Evolutionary conservation across 2,888 invertebrate genomes (phyloP).

Genomic region (Amiota minor): DNA sequence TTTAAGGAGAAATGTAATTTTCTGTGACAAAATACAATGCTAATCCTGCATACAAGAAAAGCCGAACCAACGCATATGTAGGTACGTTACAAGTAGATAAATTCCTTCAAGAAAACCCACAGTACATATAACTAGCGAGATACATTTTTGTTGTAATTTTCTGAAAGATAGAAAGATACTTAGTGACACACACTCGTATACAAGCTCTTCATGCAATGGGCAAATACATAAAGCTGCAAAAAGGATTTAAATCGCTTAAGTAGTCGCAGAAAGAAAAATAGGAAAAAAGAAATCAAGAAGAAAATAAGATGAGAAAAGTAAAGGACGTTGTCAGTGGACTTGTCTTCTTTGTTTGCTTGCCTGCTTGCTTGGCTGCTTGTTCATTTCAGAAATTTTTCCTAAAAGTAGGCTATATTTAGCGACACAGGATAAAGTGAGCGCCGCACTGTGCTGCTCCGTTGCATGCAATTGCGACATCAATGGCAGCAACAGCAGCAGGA

Average conservation of each 20-base stretch:
- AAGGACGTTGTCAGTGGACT: conserved; percentile 10
- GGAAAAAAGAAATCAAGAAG: neutral
- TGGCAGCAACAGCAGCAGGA: neutral
- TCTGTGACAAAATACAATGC: conserved; percentile 68
- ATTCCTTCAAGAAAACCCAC: conserved; percentile 19
- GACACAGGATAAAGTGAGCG: neutral
- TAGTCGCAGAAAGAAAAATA: neutral
- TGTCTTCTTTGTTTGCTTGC: neutral
- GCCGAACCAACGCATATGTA: neutral
- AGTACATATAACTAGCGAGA: conserved; percentile 35
- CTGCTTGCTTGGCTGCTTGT: neutral
- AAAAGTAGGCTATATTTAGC: neutral
- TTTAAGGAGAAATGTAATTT: conserved; percentile 67
- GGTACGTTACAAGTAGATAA: conserved; percentile 8
- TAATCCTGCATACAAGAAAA: conserved; percentile 53
- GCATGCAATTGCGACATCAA: neutral
- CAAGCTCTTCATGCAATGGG: neutral
- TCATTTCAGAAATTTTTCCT: neutral
- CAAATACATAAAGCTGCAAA: conserved; percentile 1
- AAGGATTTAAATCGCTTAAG: conserved; percentile 25
- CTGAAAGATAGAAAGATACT: conserved; percentile 20
- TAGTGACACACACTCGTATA: conserved; percentile 9
- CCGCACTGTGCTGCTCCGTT: neutral
- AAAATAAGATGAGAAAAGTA: neutral
- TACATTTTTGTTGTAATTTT: neutral